Percentiles rank a stretch among this genome's conserved stretches.
These are phyloP conservation scores for Apodemia mormo DNA, from an alignment of 2,888 invertebrate species.

Conservation along the genomic window DNA sequence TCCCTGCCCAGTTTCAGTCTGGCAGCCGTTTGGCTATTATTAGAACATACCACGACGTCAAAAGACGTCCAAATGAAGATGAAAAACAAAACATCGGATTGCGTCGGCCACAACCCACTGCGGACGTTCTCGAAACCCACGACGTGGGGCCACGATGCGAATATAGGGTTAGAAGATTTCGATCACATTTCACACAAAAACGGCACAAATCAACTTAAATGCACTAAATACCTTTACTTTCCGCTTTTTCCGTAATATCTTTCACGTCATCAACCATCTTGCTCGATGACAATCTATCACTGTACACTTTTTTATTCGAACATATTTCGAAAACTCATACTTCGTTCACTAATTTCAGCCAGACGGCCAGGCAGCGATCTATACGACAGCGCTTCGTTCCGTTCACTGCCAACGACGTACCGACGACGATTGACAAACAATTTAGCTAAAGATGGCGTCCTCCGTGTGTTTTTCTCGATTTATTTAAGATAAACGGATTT, in stretches of 20 bases:
- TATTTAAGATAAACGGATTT: neutral
- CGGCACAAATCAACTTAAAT: conserved; percentile 70
- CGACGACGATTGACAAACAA: conserved; percentile 47
- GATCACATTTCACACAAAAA: conserved; percentile 75
- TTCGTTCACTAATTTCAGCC: conserved; percentile 81
- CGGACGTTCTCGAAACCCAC: conserved; percentile 75
- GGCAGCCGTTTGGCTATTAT: conserved; percentile 70
- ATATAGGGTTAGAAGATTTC: conserved; percentile 76
- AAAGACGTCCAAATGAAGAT: conserved; percentile 74
- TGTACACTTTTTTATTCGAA: conserved; percentile 79
- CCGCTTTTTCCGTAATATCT: conserved; percentile 78
- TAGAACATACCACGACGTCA: conserved; percentile 78
- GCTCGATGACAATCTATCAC: conserved; percentile 79
- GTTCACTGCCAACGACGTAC: conserved; percentile 72
- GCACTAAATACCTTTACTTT: conserved; percentile 78
- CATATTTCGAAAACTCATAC: conserved; percentile 81
- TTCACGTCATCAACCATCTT: conserved; percentile 82
- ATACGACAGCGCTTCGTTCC: conserved; percentile 79
- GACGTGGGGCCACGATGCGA: conserved; percentile 81
- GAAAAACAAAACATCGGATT: conserved; percentile 75
- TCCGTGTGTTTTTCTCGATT: conserved; percentile 38
- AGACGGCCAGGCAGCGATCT: conserved; percentile 76
- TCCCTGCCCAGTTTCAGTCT: conserved; percentile 63
- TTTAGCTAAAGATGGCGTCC: conserved; percentile 50
- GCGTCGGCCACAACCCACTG: conserved; percentile 62